A percentile compares a stretch with the other conserved stretches of the same genome.
Evolutionary conservation across 2,113 vertebrate species (phyloP).

Genomic region (Origma solitaria): DNA sequence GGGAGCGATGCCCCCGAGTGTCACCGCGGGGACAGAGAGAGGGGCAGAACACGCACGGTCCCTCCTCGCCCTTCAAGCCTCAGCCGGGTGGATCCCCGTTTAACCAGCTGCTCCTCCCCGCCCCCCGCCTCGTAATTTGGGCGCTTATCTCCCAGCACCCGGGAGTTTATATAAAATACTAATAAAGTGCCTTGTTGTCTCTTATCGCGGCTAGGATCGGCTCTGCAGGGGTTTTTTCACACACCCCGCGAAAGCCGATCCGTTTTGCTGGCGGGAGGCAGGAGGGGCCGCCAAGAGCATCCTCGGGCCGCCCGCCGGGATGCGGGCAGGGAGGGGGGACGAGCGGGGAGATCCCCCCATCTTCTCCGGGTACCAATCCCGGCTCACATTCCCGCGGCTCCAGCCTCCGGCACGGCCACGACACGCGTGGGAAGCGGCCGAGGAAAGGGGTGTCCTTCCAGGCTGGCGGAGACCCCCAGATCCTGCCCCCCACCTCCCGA

Average conservation of each 20-base stretch:
- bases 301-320: neutral
- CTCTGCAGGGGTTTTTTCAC: neutral
- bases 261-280: neutral
- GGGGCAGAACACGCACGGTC: neutral
- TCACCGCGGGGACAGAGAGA: neutral
- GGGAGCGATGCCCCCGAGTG: neutral
- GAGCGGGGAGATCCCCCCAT: too few relatives aligned
- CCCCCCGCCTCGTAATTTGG: neutral
- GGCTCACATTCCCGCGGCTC: neutral
- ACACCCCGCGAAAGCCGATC: neutral
- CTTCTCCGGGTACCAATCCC: neutral
- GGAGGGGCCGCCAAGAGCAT: neutral
- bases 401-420: neutral
- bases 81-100: neutral
- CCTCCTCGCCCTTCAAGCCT: neutral
- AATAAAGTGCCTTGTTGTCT: neutral
- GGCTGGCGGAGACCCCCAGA: too few relatives aligned
- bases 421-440: neutral
- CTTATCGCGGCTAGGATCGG: neutral
- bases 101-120: neutral
- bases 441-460: neutral
- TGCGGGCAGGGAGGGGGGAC: neutral
- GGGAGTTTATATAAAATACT: slow-evolving; percentile 1
- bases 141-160: neutral
- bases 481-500: neutral